These are phyloP conservation scores for Cryptocephalus moraei DNA, from an alignment of 2,888 invertebrate species.

Conservation along the genomic window DNA sequence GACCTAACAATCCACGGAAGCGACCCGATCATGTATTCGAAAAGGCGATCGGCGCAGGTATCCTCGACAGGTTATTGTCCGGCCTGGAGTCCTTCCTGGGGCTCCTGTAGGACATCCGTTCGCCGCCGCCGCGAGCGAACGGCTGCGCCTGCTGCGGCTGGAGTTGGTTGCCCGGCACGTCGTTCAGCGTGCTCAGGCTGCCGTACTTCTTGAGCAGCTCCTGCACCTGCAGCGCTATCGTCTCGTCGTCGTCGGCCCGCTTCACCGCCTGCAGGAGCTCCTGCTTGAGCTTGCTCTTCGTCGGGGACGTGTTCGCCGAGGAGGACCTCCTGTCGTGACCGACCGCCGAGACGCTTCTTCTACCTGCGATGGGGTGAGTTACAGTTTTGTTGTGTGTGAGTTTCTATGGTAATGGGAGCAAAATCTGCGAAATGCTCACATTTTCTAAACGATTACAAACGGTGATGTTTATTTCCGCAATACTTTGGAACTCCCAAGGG, in stretches of 20 bases:
- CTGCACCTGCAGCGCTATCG: slow-evolving; percentile 66
- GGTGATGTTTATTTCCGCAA: too few species aligned
- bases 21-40: slow-evolving; percentile 11
- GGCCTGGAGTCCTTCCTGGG: slow-evolving; percentile 45
- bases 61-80: slow-evolving; percentile 40
- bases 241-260: slow-evolving; percentile 60
- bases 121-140: slow-evolving; percentile 14
- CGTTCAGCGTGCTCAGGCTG: slow-evolving; percentile 46
- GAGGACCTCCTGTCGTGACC: slow-evolving; percentile 35
- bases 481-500: too few species aligned
- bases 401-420: too few species aligned
- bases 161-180: slow-evolving; percentile 50
- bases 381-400: too few species aligned
- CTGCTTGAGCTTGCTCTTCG: slow-evolving; percentile 55
- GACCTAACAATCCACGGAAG: background rate
- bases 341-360: slow-evolving; percentile 40
- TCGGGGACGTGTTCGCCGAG: slow-evolving; percentile 52
- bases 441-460: too few species aligned
- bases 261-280: slow-evolving; percentile 64
- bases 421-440: too few species aligned
- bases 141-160: slow-evolving; percentile 4
- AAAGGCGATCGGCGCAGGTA: slow-evolving; percentile 39
- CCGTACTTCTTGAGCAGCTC: slow-evolving; percentile 54
- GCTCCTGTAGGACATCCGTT: slow-evolving; percentile 30
- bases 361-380: slow-evolving; percentile 9